Evolutionary conservation across 2,888 invertebrate genomes (phyloP), one percentile per base, ranked within the genome.

Genomic region (Trissolcus brochymenae): DNA sequence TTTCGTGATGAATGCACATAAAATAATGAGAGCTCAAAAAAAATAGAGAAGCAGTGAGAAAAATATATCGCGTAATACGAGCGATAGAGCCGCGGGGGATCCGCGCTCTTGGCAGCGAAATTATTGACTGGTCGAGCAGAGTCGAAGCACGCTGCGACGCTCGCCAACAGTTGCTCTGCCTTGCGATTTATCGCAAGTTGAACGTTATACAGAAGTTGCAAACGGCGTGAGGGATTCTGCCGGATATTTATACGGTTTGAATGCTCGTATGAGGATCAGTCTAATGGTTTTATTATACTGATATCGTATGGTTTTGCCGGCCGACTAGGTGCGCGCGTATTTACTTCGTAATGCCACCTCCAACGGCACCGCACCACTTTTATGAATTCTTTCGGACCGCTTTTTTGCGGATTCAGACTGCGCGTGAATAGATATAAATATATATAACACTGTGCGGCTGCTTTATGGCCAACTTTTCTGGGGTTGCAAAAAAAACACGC

Each of bases 241-340:
- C 78, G 84, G 88, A 88, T 88, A 88, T 88, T 88, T 89, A 88
- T 88, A 87, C 87, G 87, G 85, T 88, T 88, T 87, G 88, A 88
- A 89, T 88, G 86, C 88, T 83, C 88, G 85, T 86, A 88, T 86
- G 89, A 87, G 89, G 89, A 89, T 89, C 88, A 89, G 84, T 85
- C 88, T 88, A 88, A 88, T 89, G 88, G 89, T 88, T 89, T 89
- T 89, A 89, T 89, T 89, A 88, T 88, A 87, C 88, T 83, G 85
- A 87, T 87, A 87, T 74, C 56, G 74, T 68, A 61, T 65, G 75
- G 76, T 74, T 79, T 75, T 77, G 77, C 76, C 70, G 76, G 64
- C 60, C 76, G 70, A 72, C 79, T 72, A 79, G 76, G 72, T 79
- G 75, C 72, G 35, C 35, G 68, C 65, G 76, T 74, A 79, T 79